Percentiles rank a stretch among this genome's conserved stretches.
Evolutionary conservation across 2,113 vertebrate genomes (phyloP).

Genomic region (Pteropus alecto): DNA sequence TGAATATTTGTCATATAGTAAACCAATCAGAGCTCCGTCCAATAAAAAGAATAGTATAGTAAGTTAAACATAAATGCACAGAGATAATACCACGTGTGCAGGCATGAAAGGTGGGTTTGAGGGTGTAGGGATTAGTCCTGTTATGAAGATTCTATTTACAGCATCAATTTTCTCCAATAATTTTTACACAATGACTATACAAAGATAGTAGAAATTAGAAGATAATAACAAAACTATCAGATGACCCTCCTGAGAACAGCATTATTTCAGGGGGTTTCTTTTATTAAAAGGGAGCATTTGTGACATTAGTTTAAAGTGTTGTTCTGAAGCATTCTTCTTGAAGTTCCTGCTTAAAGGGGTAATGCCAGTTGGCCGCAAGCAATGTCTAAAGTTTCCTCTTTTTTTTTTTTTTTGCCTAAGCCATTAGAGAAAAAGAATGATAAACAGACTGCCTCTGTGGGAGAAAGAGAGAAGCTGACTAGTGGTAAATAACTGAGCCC

Average conservation of each 20-base stretch:
- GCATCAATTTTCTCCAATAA: background rate
- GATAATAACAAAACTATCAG: background rate
- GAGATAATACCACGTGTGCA: rapidly evolving
- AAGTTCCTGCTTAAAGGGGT: background rate
- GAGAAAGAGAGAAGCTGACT: background rate
- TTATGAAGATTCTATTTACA: background rate
- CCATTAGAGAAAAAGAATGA: background rate
- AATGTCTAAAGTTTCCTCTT: background rate
- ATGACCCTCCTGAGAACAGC: background rate
- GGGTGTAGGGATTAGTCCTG: background rate
- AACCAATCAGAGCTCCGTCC: background rate
- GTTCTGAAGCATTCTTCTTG: background rate
- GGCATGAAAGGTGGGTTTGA: background rate
- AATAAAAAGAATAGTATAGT: background rate
- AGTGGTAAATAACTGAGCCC: background rate
- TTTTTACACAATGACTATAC: background rate
- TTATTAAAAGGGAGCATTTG: slow-evolving; percentile 1
- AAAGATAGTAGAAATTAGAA: background rate
- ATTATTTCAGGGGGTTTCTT: background rate
- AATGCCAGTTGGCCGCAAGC: background rate
- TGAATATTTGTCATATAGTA: background rate
- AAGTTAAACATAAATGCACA: background rate
- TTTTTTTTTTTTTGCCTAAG: background rate
- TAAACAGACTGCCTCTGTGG: background rate
- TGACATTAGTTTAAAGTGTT: background rate